Percentiles rank a stretch among this genome's conserved stretches.
phyloP scores from a whole-genome alignment of 2,888 invertebrate species.

The Agrochola circellaris region DNA sequence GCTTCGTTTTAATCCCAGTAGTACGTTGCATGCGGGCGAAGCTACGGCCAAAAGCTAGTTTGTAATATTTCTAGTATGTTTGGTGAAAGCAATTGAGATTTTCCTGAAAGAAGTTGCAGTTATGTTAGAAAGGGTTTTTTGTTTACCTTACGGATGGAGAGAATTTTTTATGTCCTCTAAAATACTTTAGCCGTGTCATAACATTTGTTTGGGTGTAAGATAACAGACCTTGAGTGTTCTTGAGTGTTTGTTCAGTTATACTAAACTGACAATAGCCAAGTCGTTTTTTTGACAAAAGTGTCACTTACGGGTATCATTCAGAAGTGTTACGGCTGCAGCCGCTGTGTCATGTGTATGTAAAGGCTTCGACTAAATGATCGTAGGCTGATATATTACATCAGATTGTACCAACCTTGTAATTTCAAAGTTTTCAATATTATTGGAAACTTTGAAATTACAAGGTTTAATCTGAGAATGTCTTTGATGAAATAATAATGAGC shows the following conservation, averaged over 20 bases:
- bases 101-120: neutral
- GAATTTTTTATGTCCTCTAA: neutral
- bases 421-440: neutral
- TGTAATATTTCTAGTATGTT: neutral
- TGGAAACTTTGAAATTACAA: neutral
- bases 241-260: conserved; percentile 7
- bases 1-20: too few relatives aligned
- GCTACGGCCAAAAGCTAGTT: neutral
- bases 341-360: neutral
- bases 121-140: neutral
- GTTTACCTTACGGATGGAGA: neutral
- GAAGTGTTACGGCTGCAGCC: neutral
- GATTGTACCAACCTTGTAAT: neutral
- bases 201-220: conserved; percentile 24
- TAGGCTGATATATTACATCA: neutral
- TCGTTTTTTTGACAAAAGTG: neutral
- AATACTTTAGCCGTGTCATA: conserved; percentile 2
- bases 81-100: neutral
- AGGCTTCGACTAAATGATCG: neutral
- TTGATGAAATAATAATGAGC: neutral
- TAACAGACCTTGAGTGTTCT: conserved; percentile 1
- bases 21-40: too few relatives aligned
- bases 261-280: conserved; percentile 4
- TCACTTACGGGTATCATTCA: neutral
- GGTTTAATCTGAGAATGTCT: neutral